phyloP scores from a whole-genome alignment of 2,113 vertebrate species.

The Coryphaenoides rupestris region DNA sequence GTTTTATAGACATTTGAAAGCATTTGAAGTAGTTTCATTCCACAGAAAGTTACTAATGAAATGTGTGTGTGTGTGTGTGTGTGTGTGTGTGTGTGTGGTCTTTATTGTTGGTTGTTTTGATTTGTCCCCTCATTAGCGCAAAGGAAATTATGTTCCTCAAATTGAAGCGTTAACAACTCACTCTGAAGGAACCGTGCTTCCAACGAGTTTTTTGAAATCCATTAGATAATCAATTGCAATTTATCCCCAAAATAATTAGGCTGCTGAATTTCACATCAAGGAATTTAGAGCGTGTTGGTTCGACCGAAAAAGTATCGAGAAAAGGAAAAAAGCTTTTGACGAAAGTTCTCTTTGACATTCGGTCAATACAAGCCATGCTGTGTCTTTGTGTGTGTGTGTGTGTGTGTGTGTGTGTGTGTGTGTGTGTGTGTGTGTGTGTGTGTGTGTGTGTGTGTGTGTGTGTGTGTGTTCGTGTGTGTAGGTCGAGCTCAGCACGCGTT shows the following conservation, averaged over 20 bases:
- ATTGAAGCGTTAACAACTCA: conserved; percentile 37
- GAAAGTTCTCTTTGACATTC: background rate
- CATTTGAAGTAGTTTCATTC: background rate
- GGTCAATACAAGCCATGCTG: too few species aligned
- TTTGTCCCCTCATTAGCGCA: conserved; percentile 28
- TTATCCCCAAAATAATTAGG: conserved; percentile 16
- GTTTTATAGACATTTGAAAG: conserved; percentile 11
- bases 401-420: too few species aligned
- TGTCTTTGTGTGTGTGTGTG: too few species aligned
- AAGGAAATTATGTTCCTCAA: conserved; percentile 43
- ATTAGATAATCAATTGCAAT: conserved; percentile 42
- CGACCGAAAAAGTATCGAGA: too few species aligned
- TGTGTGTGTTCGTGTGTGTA: too few species aligned
- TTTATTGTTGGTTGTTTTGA: conserved; percentile 19
- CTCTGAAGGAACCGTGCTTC: conserved; percentile 31
- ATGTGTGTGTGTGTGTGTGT: background rate
- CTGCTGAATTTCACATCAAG: conserved; percentile 1
- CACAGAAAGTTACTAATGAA: background rate
- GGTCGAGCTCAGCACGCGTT: too few species aligned
- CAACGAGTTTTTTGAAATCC: conserved; percentile 23
- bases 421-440: too few species aligned
- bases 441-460: too few species aligned
- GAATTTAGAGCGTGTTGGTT: too few species aligned
- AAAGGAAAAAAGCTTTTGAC: background rate
- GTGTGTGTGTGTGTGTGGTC: background rate